Percentiles rank a stretch among this genome's conserved stretches.
phyloP scores from a whole-genome alignment of 1,140 invertebrate genomes.

The Pachyrhynchus sulphureomaculatus region DNA sequence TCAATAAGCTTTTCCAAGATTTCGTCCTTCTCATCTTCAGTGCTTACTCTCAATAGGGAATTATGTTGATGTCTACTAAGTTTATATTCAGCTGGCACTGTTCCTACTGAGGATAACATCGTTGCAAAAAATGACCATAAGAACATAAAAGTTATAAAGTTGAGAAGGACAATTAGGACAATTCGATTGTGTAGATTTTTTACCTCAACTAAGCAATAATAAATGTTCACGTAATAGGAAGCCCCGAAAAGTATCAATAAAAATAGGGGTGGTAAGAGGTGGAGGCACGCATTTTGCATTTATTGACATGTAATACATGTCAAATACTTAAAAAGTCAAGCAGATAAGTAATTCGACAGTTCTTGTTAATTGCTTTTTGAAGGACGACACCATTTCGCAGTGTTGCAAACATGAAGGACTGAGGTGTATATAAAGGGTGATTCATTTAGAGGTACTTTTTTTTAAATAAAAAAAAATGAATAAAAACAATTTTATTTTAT shows the following conservation, averaged over 20 bases:
- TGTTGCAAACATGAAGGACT: too few species aligned
- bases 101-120: conserved; percentile 29
- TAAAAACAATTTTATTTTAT: too few species aligned
- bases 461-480: too few species aligned
- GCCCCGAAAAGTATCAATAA: conserved; percentile 82
- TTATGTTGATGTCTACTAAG: conserved; percentile 25
- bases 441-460: too few species aligned
- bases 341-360: too few species aligned
- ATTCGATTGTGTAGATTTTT: conserved; percentile 56
- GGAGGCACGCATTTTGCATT: conserved; percentile 28
- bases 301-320: background rate
- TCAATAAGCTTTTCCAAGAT: conserved; percentile 34
- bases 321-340: background rate
- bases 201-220: conserved; percentile 79
- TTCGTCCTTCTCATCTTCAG: conserved; percentile 29
- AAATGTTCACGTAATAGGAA: conserved; percentile 96
- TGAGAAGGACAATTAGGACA: conserved; percentile 82
- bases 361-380: too few species aligned
- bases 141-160: conserved; percentile 81
- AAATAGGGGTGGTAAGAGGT: conserved; percentile 79
- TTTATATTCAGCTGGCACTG: conserved; percentile 33
- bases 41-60: conserved; percentile 9
- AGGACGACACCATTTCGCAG: too few species aligned
- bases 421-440: too few species aligned
- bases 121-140: conserved; percentile 70